Evolutionary conservation across 2,113 vertebrate species (phyloP).

Genomic region (Neogale vison): DNA sequence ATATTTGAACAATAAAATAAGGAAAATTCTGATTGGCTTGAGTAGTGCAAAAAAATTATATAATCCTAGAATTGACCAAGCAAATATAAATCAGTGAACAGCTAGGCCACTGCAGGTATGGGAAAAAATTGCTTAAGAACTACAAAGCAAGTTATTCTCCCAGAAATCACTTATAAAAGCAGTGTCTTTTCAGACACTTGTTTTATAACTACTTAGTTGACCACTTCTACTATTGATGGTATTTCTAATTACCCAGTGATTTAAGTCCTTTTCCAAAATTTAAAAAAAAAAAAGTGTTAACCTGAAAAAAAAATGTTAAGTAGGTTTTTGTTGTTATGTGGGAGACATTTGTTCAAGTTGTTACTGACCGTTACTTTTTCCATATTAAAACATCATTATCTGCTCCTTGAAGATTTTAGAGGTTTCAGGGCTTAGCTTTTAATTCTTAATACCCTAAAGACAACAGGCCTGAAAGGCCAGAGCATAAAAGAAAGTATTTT

Average conservation of each 20-base stretch:
- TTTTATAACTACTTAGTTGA: not conserved
- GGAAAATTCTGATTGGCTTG: not conserved
- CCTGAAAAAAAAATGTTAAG: conserved; percentile 58
- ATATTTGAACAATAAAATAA: conserved; percentile 22
- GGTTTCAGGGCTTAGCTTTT: conserved; percentile 65
- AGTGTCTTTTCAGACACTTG: not conserved
- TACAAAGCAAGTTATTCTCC: not conserved
- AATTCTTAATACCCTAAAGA: conserved; percentile 70
- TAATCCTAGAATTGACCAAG: not conserved
- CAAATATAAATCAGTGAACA: not conserved
- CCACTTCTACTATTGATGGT: not conserved
- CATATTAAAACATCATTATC: conserved; percentile 67
- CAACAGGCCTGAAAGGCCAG: conserved; percentile 64
- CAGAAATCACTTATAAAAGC: conserved; percentile 9
- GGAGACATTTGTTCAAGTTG: conserved; percentile 40
- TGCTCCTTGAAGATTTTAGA: conserved; percentile 59
- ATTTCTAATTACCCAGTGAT: conserved; percentile 46
- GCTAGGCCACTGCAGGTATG: not conserved
- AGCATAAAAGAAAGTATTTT: conserved; percentile 68
- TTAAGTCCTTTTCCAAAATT: not conserved
- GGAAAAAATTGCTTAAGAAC: not conserved
- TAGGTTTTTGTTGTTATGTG: not conserved
- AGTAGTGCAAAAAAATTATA: conserved; percentile 19
- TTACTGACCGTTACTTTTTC: conserved; percentile 65
- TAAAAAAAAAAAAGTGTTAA: conserved; percentile 47